Conservation (phyloP, 2,113 vertebrate genomes). For the Dromas ardeola region DNA sequence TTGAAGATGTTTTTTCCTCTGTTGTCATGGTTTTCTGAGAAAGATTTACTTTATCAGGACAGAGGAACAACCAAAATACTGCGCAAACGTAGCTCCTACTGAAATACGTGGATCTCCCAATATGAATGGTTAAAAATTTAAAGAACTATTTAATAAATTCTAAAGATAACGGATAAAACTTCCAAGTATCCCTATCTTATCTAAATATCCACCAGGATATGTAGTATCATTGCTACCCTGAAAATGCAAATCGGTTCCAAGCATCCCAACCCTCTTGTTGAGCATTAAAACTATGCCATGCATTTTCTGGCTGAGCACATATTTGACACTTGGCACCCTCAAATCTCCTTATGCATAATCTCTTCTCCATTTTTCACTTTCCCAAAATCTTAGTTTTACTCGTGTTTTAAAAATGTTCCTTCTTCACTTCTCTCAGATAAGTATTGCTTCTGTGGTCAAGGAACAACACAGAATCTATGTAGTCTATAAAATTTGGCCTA, state of each 20-base stretch:
- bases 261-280: not conserved
- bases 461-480: not conserved
- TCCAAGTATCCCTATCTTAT: not conserved
- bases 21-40: not conserved
- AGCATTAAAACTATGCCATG: not conserved
- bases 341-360: not conserved
- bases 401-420: not conserved
- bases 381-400: not conserved
- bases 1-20: not conserved
- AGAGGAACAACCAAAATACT: not conserved
- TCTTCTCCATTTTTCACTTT: not conserved
- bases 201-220: not conserved
- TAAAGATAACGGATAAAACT: not conserved
- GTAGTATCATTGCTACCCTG: not conserved
- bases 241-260: not conserved
- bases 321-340: not conserved
- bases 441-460: not conserved
- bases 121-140: not conserved
- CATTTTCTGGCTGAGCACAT: not conserved
- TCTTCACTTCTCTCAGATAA: not conserved
- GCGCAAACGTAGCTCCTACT: accelerated
- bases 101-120: not conserved
- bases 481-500: not conserved
- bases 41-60: not conserved
- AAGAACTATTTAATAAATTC: not conserved